A percentile compares a stretch with the other conserved stretches of the same genome.
phyloP scores from a whole-genome alignment of 2,113 vertebrate species.

The Callocephalon fimbriatum region DNA sequence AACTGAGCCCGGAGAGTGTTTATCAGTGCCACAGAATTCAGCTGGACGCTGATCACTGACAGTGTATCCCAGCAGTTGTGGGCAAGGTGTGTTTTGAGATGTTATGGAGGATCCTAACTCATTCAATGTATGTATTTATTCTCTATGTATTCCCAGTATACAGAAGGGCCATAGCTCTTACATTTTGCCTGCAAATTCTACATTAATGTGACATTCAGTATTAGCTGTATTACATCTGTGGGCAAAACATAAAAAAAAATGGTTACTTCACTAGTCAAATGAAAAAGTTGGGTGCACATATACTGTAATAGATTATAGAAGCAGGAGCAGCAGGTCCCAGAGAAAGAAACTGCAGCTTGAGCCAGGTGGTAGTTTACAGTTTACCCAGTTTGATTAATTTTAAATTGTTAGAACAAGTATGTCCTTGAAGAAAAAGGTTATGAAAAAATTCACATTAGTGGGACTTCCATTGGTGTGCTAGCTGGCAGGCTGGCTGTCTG shows the following conservation, averaged over 20 bases:
- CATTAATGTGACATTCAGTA: not conserved
- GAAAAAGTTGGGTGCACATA: not conserved
- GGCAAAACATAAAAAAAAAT: not conserved
- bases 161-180: not conserved
- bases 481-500: not conserved
- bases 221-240: not conserved
- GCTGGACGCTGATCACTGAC: not conserved
- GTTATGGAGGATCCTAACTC: not conserved
- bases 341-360: not conserved
- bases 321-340: not conserved
- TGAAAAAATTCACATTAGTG: not conserved
- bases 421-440: not conserved
- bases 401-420: not conserved
- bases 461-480: not conserved
- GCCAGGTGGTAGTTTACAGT: not conserved
- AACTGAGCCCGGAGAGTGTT: not conserved
- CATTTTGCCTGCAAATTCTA: not conserved
- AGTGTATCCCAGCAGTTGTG: not conserved
- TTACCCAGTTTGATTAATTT: not conserved
- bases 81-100: not conserved
- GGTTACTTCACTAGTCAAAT: not conserved
- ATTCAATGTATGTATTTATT: not conserved
- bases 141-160: not conserved
- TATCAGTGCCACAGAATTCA: not conserved
- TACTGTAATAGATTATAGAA: not conserved